Evolutionary conservation across 2,888 invertebrate species (phyloP), one percentile per base, ranked within the genome.

Genomic region (Stenoptilia bipunctidactyla): DNA sequence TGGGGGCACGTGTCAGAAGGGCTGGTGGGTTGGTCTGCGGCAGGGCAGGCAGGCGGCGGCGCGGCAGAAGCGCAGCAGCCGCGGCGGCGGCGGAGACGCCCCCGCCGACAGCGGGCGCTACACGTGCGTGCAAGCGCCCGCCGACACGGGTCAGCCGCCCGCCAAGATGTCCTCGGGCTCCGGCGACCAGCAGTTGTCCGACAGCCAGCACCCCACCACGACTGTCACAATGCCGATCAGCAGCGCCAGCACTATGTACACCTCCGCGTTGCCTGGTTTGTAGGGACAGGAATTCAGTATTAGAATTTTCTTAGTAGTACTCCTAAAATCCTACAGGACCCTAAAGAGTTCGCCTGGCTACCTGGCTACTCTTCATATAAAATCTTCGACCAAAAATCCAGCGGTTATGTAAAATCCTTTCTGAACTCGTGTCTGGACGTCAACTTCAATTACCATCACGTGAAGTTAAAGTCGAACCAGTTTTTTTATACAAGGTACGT

Each of bases 131-230:
- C 87, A 85, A 55, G 73, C 84, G 79, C 87, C 86, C 84, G 87
- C 85, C 87, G 80, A 77, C 69, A 85, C 83, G 84, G 88, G 89
- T 90, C 90, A 90, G 76, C 90, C 90, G 64, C 89, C 85, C 55
- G 89, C 88, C 58, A 88, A 73, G 43, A 85, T 75, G 59, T 87
- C 87, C 59, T 89, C 89, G 42, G 90, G 90, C 66, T 90, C 90
- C 50, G 90, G 90, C 40, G 90, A 90, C 90, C 90, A 91, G 70
- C 90, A 90, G 79, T 90, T 91, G 86, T 91, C 90, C 27, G 90
- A 90, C 42, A 91, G 80, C 90, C 90, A 91, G 74, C 90, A 91
- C 53, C 90, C 90, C 54, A 91, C 89, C 52, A 90, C 89, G 43
- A 90, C 90, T 10, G 90, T 90, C 56, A 90, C 86, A 60, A 90